Conservation (phyloP, 2,113 vertebrate species). For the Argyrosomus japonicus region DNA sequence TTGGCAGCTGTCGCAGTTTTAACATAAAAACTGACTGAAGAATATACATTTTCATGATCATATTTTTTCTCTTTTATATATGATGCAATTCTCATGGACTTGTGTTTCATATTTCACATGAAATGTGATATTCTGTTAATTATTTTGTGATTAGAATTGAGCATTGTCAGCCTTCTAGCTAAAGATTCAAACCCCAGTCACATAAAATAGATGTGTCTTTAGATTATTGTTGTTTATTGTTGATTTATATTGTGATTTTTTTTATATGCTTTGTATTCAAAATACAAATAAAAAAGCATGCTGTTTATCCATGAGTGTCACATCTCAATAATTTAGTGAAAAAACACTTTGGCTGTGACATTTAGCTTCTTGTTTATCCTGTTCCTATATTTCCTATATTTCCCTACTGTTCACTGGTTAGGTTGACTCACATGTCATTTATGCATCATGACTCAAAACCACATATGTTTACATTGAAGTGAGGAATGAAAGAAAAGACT, state of each 20-base stretch:
- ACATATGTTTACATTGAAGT: background rate
- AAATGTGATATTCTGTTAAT: background rate
- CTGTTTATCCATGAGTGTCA: no score
- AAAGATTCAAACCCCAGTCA: background rate
- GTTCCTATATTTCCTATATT: background rate
- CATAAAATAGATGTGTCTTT: background rate
- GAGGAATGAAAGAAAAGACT: background rate
- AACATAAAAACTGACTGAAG: slow-evolving; percentile 23
- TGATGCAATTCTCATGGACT: background rate
- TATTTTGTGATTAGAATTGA: background rate
- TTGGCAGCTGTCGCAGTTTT: slow-evolving; percentile 52
- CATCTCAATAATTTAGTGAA: background rate
- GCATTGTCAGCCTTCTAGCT: background rate
- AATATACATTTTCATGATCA: background rate
- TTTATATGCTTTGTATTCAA: background rate
- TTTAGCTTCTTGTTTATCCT: background rate
- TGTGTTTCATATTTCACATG: background rate
- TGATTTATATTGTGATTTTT: background rate
- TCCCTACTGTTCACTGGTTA: background rate
- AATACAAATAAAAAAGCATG: background rate
- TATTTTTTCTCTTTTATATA: background rate
- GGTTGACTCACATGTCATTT: background rate
- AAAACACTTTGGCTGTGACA: background rate
- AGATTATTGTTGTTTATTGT: no score
- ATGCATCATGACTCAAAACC: no score